These are phyloP conservation scores for Xestoiulus laeticollis DNA, from an alignment of 2,888 invertebrate species.

Conservation along the genomic window DNA sequence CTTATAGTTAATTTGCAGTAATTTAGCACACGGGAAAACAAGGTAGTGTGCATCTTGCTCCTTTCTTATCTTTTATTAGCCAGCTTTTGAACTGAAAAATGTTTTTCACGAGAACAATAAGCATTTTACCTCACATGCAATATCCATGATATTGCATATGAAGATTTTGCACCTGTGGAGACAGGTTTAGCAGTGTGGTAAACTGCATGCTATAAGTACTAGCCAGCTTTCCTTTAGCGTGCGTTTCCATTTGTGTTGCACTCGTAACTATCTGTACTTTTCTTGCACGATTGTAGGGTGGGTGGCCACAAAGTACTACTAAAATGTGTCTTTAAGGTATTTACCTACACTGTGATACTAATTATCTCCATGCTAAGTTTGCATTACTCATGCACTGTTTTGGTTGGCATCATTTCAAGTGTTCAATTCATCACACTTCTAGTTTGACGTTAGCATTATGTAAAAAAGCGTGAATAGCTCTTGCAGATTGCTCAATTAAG, in stretches of 20 bases:
- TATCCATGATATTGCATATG: neutral
- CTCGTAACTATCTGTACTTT: constrained; percentile 31
- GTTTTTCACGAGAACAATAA: neutral
- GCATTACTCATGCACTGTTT: neutral
- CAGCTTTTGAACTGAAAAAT: neutral
- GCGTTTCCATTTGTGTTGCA: neutral
- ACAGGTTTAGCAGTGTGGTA: neutral
- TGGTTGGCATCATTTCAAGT: neutral
- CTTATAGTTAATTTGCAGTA: neutral
- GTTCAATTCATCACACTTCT: too few relatives aligned
- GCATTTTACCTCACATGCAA: neutral
- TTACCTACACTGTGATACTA: constrained; percentile 17
- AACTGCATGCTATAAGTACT: neutral
- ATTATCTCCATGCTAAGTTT: neutral
- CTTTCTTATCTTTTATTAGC: neutral
- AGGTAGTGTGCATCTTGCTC: too few relatives aligned
- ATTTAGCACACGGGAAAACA: neutral
- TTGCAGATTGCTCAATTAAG: too few relatives aligned
- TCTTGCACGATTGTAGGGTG: constrained; percentile 50
- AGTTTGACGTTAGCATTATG: too few relatives aligned
- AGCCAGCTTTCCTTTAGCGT: neutral
- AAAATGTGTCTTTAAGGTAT: constrained; percentile 28
- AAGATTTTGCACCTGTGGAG: neutral
- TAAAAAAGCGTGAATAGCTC: neutral
- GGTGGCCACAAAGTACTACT: constrained; percentile 51